Evolutionary conservation across 2,797 vertebrate genomes (phyloP), one percentile per base, ranked within the genome.

Genomic region (Hemitrygon akajei): DNA sequence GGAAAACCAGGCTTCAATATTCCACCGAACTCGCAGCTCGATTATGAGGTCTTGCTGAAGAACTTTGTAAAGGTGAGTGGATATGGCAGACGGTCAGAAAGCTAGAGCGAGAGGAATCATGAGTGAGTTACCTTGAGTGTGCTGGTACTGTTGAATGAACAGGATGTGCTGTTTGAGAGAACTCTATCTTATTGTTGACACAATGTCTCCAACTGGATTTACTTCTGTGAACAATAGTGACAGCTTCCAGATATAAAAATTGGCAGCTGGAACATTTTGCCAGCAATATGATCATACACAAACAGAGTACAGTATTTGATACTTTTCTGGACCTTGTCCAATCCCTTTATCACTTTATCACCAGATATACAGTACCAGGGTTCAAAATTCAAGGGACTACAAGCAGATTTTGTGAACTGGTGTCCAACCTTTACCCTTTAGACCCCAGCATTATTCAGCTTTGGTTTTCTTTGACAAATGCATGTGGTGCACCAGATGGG

Each of bases 31-130:
- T 22, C 69, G 3, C 71, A 93, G 27, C 71, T 93, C 4, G 71
- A 93, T 22, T 93, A 93, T 1, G 91, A 93, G n/a, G 25, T 93
- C 12, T 30, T 75, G 66, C 91, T 93, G 91, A 75, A 76, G 69
- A 75, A 58, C 25, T 93, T 93, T 27, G 25, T 76, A n/a, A 93
- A 93, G 91, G 91, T 93, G 40, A 76, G 66, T 2, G 22, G 20
- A 40, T 20, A 12, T 40, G 56, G 16, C 63, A 2, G 18, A 11
- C 14, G 66, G 9, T 22, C 18, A 3, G 3, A 18, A 18, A n/a
- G 47, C 20, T 6, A 34, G 0, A 37, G 79, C 18, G 20, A 18
- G 34, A 37, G 9, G 37, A 79, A 79, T 1, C 37, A 0, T 7
- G 79, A 80, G n/a, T 37, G 16, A 22, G 40, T 40, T 11, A 80